Base-by-base conservation (phyloP, 2,888 invertebrate genomes). In the Chydorus sphaericus region DNA sequence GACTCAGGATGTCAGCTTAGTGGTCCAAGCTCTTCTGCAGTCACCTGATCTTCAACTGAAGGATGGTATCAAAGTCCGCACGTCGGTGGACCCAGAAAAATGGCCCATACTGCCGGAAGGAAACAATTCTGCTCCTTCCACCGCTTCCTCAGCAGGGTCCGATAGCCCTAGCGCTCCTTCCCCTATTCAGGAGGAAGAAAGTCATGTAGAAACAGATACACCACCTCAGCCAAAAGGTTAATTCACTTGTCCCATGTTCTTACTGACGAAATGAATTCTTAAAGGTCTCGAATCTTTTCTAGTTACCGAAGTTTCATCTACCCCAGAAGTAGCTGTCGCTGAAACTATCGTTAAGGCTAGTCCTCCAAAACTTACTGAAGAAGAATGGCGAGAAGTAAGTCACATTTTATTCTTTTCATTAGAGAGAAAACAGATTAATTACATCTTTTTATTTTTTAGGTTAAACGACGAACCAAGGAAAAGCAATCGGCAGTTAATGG, bases 1-100 rank as follows among this genome's bases (percentile, higher is more conserved):
- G 62, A 92, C 92, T 5, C 80, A 82, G 31, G 90, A 96, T 69
- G 75, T 92, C 60, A 75, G 79, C 60, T 73, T 91, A 59, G 85
- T 97, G 61, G 77, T 90, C 16, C 83, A 85, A 67, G 86, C 92
- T 3, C 84, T 97, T 59, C 77, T 80, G 59, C 83, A 85, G 64
- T 93, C 93, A 4, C 84, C 87, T 59, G 81, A 83, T 68, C 74
- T 97, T 62, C 91, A 94, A 71, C 73, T 94, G 57, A 69, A 66
- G 48, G 73, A 75, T 59, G 82, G 81, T 54, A 81, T 81, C 67
- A 85, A 85, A 78, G 54, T 62, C 26, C 62, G 73, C 52, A 66
- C 71, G 0, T 65, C 65, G 36, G 62, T 65, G 20, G 66, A 69
- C 10, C 62, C 76, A 4, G 62, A 62, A 4, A 64, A 66, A 51